Evolutionary conservation across 2,888 invertebrate species (phyloP).

Genomic region (Shargacucullia verbasci): DNA sequence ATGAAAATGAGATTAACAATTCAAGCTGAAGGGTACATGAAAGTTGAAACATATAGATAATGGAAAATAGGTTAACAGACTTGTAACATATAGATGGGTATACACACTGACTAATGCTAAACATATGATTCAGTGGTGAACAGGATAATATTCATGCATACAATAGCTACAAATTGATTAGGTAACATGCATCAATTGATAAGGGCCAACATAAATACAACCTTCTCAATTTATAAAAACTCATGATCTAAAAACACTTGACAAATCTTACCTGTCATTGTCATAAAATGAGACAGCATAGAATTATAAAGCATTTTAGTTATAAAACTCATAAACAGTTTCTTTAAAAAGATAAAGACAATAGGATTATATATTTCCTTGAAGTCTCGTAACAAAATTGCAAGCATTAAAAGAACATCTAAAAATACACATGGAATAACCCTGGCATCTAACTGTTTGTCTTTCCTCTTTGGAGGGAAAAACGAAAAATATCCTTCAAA

Average conservation of each 20-base stretch:
- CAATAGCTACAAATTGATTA: constrained; percentile 19
- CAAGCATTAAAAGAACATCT: constrained; percentile 9
- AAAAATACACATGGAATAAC: constrained; percentile 36
- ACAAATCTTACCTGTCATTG: constrained; percentile 37
- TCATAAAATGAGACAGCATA: constrained; percentile 37
- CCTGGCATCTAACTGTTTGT: constrained; percentile 20
- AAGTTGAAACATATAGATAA: constrained; percentile 22
- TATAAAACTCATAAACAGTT: no score
- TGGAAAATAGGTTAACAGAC: constrained; percentile 23
- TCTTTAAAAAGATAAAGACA: constrained; percentile 2
- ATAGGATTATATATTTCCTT: constrained; percentile 3
- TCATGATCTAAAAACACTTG: constrained; percentile 2
- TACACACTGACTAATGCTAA: constrained; percentile 21
- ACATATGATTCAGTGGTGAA: constrained; percentile 22
- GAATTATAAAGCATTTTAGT: constrained; percentile 30
- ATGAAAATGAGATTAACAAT: constrained; percentile 27
- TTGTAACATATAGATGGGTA: constrained; percentile 5
- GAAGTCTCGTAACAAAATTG: constrained; percentile 4
- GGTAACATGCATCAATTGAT: constrained; percentile 11
- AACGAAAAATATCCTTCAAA: constrained; percentile 45
- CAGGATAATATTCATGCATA: constrained; percentile 8
- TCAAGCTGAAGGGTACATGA: constrained; percentile 14
- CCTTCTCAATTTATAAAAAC: constrained; percentile 10
- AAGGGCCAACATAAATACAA: neutral
- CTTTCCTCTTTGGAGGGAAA: constrained; percentile 33